These are phyloP conservation scores for Margarornis squamiger DNA, from an alignment of 2,797 vertebrate species.

Conservation along the genomic window DNA sequence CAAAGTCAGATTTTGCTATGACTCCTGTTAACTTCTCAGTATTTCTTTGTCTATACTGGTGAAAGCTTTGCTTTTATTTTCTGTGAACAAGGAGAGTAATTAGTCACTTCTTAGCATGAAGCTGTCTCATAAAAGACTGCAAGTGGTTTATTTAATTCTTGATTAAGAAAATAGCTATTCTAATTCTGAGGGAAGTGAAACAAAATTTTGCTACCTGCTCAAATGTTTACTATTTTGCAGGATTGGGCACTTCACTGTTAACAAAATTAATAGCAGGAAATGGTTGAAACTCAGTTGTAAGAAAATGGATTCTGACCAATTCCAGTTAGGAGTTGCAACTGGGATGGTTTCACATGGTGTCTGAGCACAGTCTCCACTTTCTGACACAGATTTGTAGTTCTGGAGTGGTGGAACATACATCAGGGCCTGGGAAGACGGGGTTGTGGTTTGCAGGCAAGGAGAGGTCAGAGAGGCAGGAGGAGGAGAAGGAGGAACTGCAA, in stretches of 20 bases:
- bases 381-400: background rate
- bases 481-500: background rate
- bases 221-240: background rate
- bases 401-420: background rate
- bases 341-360: background rate
- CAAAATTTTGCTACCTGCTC: background rate
- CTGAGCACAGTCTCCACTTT: background rate
- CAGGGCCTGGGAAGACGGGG: background rate
- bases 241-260: background rate
- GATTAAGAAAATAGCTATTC: background rate
- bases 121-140: background rate
- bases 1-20: constrained; percentile 10
- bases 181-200: background rate
- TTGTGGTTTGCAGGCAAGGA: background rate
- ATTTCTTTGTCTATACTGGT: background rate
- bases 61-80: background rate
- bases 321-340: background rate
- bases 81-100: background rate
- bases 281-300: background rate
- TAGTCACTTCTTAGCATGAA: background rate
- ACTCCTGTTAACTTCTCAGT: background rate
- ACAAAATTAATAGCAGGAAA: background rate
- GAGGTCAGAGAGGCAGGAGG: background rate
- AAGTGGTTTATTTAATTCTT: background rate
- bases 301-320: background rate